phyloP scores from a whole-genome alignment of 2,797 vertebrate genomes.

The Lacerta bilineata region DNA sequence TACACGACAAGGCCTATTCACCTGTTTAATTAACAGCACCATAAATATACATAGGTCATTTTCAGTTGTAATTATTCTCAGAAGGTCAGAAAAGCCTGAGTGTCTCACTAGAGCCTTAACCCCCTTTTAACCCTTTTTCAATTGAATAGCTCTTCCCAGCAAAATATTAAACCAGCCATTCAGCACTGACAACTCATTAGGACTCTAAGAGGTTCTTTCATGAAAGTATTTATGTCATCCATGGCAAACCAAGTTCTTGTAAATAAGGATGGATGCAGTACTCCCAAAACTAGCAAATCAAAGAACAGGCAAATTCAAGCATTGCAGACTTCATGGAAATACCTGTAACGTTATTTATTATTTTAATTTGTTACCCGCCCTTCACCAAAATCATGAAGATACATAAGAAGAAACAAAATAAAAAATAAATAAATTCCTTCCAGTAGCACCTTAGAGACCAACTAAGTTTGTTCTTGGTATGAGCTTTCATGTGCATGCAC shows the following conservation, averaged over 20 bases:
- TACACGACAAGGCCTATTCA: conserved; percentile 50
- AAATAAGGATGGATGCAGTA: conserved; percentile 17
- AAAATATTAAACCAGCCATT: conserved; percentile 45
- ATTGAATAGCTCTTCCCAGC: background rate
- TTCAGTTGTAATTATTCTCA: conserved; percentile 63
- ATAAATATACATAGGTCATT: conserved; percentile 73
- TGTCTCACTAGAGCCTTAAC: conserved; percentile 28
- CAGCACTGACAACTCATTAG: conserved; percentile 42
- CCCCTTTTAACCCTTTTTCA: conserved; percentile 56
- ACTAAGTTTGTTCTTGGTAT: too few relatives aligned
- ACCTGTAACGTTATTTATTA: background rate
- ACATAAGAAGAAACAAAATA: too few relatives aligned
- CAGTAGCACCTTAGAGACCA: too few relatives aligned
- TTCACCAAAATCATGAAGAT: too few relatives aligned
- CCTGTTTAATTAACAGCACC: conserved; percentile 66
- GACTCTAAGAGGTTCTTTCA: conserved; percentile 44
- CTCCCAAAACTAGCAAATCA: background rate
- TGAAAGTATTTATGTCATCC: conserved; percentile 44
- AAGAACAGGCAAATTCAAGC: conserved; percentile 2
- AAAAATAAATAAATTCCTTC: too few relatives aligned
- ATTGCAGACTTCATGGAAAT: background rate
- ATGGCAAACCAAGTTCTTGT: conserved; percentile 15
- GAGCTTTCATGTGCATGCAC: too few relatives aligned
- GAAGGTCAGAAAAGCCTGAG: conserved; percentile 42
- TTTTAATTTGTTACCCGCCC: too few relatives aligned